Evolutionary conservation across 2,888 invertebrate genomes (phyloP).

Genomic region (Microplitis manilae): DNA sequence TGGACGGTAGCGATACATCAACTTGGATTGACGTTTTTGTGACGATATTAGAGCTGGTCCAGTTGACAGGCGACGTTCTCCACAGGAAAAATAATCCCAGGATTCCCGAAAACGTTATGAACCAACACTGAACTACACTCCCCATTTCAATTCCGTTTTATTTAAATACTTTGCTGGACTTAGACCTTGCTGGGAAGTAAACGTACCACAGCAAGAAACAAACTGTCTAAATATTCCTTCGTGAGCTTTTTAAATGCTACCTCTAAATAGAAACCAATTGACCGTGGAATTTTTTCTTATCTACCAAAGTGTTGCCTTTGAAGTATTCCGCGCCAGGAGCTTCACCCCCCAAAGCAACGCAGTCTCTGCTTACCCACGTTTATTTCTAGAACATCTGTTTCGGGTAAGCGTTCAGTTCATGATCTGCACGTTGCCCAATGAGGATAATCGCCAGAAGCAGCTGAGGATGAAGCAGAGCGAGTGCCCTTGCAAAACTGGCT

Average conservation of each 20-base stretch:
- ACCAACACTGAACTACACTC: constrained; percentile 50
- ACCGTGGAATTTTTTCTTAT: constrained; percentile 33
- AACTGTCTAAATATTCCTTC: neutral
- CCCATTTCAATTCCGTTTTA: constrained; percentile 4
- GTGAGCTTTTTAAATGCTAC: neutral
- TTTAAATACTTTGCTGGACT: neutral
- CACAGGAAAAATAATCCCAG: constrained; percentile 60
- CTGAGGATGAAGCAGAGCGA: too few species aligned
- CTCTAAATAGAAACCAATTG: constrained; percentile 40
- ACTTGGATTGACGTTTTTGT: constrained; percentile 65
- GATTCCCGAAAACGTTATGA: constrained; percentile 53
- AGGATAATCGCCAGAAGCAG: too few species aligned
- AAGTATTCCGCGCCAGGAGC: neutral
- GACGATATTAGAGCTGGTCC: constrained; percentile 51
- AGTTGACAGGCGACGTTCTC: constrained; percentile 53
- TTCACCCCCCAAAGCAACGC: neutral
- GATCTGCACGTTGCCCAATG: too few species aligned
- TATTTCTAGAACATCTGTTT: too few species aligned
- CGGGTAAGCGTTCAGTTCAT: too few species aligned
- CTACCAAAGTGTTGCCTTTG: neutral
- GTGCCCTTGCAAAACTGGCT: too few species aligned
- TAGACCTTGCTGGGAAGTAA: constrained; percentile 1
- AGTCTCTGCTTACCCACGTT: too few species aligned
- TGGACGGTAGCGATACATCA: constrained; percentile 61
- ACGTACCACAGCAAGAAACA: neutral